Base-by-base conservation (phyloP, 2,113 vertebrate genomes). In the Chionodraco myersi region DNA sequence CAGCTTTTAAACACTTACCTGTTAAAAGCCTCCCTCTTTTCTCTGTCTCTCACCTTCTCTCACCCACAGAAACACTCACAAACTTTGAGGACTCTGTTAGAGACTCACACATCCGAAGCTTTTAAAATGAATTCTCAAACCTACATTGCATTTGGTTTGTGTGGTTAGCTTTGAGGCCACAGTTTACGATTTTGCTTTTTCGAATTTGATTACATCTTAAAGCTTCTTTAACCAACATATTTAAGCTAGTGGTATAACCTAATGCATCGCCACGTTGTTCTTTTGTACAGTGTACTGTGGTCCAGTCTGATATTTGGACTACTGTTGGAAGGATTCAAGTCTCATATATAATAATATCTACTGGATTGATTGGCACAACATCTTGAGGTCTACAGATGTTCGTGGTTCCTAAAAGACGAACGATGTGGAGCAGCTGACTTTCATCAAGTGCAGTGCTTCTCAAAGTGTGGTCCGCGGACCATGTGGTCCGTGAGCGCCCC, bases 1-100 rank as follows among this genome's bases (percentile, higher is more conserved):
- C 21, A 56, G 59, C 53, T 72, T 83, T 72, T 45, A 66, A 65
- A 69, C 61, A 80, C 75, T 72, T 47, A 67, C 44, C 74, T 80
- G 66, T 48, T 84, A 62, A 84, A 74, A 82, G 63, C 61, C 4
- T 58, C 5, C 18, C 49, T 16, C 23, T 66, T 48, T 63, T 65
- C 30, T 63, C 64, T 18, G 34, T 56, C 58, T 70, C 58, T 77
- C 75, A 61, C 63, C 3, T 68, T 68, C n/a, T 12, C n/a, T 75
- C 60, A 60, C 44, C 26, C 56, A n/a, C 14, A 60, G 23, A 80
- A 6, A 48, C 44, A 52, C 30, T 67, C 51, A 61, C 58, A 52
- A 8, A 54, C 10, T 54, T 30, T 75, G 41, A 57, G 62, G 52
- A 36, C 61, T 34, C 15, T 30, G 34, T 70, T 23, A 0, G 1